Conservation (phyloP, 2,113 vertebrate species). For the Paratilapia polleni region DNA sequence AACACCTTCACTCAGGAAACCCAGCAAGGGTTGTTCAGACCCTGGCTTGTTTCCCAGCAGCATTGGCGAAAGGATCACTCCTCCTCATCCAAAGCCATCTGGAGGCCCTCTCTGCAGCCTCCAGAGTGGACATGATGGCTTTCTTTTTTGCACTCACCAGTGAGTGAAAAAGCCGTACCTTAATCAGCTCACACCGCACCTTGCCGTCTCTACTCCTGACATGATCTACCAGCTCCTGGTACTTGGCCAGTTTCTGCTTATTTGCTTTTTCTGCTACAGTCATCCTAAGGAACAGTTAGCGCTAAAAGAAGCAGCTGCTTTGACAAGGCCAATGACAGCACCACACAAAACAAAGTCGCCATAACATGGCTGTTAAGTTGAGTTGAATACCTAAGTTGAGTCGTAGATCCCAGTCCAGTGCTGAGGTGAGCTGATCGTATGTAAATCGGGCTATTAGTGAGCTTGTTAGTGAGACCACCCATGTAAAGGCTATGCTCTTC, state of each 20-base stretch:
- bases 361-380: not conserved
- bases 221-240: not conserved
- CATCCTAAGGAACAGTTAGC: not conserved
- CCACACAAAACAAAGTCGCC: not conserved
- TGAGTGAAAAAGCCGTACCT: slow-evolving; percentile 2
- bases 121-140: not conserved
- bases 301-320: not conserved
- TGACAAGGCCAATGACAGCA: not conserved
- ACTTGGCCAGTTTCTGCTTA: not conserved
- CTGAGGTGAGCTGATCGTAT: not conserved
- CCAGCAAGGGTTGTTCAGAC: slow-evolving; percentile 16
- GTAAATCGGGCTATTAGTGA: not conserved
- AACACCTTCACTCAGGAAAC: not conserved
- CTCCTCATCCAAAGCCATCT: slow-evolving; percentile 10
- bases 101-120: slow-evolving; percentile 7
- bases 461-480: not conserved
- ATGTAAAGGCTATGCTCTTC: not conserved
- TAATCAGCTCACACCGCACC: not conserved
- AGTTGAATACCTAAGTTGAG: not conserved
- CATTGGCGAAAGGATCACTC: slow-evolving; percentile 12
- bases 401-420: not conserved
- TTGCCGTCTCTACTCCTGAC: not conserved
- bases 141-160: not conserved
- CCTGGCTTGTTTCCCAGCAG: slow-evolving; percentile 13
- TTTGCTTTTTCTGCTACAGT: not conserved